phyloP scores from a whole-genome alignment of 2,797 vertebrate species.

The Tangara arthus region DNA sequence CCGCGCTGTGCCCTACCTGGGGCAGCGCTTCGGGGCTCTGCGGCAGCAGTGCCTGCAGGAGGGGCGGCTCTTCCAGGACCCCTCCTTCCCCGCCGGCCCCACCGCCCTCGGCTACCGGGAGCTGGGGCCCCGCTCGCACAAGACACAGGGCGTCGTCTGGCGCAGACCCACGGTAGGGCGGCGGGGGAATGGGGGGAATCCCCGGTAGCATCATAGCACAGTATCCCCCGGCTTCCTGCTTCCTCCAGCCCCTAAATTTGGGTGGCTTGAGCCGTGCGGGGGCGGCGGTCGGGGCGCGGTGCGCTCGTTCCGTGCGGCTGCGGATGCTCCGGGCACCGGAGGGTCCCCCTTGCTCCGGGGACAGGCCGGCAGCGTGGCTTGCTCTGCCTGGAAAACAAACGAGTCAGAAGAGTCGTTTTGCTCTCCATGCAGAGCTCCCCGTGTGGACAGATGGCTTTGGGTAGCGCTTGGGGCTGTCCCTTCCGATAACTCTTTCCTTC shows the following conservation, averaged over 20 bases:
- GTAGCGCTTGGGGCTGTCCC: neutral
- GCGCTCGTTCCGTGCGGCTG: neutral
- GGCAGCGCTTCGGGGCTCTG: slow-evolving; percentile 82
- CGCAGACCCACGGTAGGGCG: slow-evolving; percentile 81
- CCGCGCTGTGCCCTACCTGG: slow-evolving; percentile 79
- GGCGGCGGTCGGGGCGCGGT: neutral
- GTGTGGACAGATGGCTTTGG: rapidly evolving
- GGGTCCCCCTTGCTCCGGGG: neutral
- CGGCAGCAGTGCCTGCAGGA: slow-evolving; percentile 69
- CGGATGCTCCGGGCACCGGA: rapidly evolving
- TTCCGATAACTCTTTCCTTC: neutral
- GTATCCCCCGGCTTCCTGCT: too few relatives aligned
- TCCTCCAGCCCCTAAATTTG: rapidly evolving
- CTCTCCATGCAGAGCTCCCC: neutral
- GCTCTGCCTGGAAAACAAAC: neutral
- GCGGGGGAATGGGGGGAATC: too few relatives aligned
- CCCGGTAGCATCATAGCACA: neutral
- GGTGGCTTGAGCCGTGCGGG: neutral
- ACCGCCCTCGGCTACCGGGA: slow-evolving; percentile 86
- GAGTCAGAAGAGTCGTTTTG: rapidly evolving
- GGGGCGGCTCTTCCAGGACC: slow-evolving; percentile 85
- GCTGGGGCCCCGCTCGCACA: slow-evolving; percentile 82
- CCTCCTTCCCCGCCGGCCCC: slow-evolving; percentile 80
- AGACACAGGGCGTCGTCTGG: slow-evolving; percentile 86
- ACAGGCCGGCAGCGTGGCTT: rapidly evolving